Evolutionary conservation across 2,888 invertebrate species (phyloP).

Genomic region (Xestia ashworthii): DNA sequence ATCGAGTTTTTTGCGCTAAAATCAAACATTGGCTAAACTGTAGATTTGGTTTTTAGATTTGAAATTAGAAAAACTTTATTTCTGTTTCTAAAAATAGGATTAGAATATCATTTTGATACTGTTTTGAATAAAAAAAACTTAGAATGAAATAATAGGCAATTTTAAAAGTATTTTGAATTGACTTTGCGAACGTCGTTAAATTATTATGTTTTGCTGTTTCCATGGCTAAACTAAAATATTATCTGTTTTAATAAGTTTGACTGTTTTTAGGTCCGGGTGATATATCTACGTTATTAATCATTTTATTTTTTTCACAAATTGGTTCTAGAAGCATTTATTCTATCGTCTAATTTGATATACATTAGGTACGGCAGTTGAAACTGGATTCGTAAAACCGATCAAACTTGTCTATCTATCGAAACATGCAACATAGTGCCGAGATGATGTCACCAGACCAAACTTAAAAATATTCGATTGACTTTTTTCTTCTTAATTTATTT

Average conservation of each 20-base stretch:
- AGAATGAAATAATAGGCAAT: conserved; percentile 1
- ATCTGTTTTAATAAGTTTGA: background rate
- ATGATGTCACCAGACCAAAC: background rate
- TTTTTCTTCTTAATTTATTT: conserved; percentile 8
- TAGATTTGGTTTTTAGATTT: background rate
- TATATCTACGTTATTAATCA: background rate
- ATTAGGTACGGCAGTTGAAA: background rate
- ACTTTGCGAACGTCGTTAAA: background rate
- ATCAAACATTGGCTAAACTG: conserved; percentile 12
- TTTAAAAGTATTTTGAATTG: conserved; percentile 7
- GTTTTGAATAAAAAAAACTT: conserved; percentile 12
- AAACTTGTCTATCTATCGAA: background rate
- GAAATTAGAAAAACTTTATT: background rate
- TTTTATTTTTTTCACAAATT: background rate
- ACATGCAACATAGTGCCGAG: background rate
- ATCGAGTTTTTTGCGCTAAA: background rate
- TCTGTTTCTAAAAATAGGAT: conserved; percentile 1
- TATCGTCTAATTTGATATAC: background rate
- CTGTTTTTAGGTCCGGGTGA: background rate
- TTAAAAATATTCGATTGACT: background rate
- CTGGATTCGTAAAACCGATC: conserved; percentile 4
- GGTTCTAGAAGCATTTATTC: background rate
- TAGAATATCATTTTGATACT: background rate
- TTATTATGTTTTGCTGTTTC: background rate
- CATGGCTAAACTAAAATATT: background rate